Evolutionary conservation across 2,797 vertebrate genomes (phyloP).

Genomic region (Sciurus carolinensis): DNA sequence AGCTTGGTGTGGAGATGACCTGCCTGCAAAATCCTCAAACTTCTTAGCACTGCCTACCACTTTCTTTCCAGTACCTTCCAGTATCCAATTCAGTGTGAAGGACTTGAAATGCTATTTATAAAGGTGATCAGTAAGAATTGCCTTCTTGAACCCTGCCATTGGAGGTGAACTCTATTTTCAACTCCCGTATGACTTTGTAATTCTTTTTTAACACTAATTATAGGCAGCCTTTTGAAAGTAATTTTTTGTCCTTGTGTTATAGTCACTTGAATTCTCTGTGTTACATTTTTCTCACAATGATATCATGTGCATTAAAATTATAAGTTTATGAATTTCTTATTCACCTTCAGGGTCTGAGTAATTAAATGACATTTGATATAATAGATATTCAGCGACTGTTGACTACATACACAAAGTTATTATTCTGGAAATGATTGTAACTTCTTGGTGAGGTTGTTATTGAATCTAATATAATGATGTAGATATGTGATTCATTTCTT

Average conservation of each 20-base stretch:
- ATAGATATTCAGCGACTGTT: not conserved
- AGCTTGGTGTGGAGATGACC: not conserved
- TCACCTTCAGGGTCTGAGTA: not conserved
- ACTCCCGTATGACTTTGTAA: not conserved
- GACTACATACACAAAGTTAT: not conserved
- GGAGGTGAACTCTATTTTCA: not conserved
- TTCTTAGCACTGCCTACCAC: not conserved
- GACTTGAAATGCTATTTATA: not conserved
- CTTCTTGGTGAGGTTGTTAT: not conserved
- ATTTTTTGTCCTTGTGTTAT: not conserved
- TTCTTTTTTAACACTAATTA: not conserved
- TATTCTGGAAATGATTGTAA: not conserved
- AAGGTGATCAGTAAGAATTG: not conserved
- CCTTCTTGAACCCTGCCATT: not conserved
- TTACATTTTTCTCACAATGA: not conserved
- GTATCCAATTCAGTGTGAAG: not conserved
- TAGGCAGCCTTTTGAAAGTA: not conserved
- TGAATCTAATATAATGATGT: not conserved
- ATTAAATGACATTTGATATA: not conserved
- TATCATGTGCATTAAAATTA: not conserved
- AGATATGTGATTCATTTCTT: not conserved
- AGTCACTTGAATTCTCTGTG: not conserved
- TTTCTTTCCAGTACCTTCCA: not conserved
- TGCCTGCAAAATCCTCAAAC: not conserved
- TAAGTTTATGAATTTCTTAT: not conserved